Conservation (phyloP, 1,140 invertebrate genomes). For the Drosophila equinoxialis region DNA sequence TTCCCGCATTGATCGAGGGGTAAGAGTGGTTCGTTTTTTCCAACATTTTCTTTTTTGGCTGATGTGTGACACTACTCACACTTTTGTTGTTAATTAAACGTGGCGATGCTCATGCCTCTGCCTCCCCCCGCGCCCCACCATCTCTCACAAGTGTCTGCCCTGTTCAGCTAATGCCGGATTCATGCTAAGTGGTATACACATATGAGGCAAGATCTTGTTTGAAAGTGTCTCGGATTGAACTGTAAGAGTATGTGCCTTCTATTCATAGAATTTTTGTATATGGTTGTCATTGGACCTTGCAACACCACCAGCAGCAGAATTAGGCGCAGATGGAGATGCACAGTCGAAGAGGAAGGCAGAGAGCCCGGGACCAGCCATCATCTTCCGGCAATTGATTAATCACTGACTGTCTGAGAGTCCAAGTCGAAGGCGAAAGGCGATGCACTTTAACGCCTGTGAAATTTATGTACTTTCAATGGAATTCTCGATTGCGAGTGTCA, state of each 20-base stretch:
- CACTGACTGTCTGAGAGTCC: constrained; percentile 24
- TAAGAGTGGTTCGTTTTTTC: background rate
- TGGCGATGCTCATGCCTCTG: constrained; percentile 37
- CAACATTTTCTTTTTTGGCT: constrained; percentile 19
- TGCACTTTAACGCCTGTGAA: constrained; percentile 64
- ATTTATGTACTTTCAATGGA: constrained; percentile 37
- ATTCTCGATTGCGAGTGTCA: constrained; percentile 4
- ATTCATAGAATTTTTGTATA: constrained; percentile 58
- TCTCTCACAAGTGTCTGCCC: constrained; percentile 36
- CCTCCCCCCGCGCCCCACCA: constrained; percentile 29
- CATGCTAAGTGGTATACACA: constrained; percentile 61
- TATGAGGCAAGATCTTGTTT: constrained; percentile 33
- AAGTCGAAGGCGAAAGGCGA: constrained; percentile 31
- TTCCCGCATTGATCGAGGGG: constrained; percentile 10
- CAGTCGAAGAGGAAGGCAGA: constrained; percentile 1
- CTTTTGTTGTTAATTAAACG: constrained; percentile 78
- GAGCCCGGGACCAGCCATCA: constrained; percentile 34
- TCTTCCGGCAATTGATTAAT: constrained; percentile 78
- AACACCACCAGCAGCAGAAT: constrained; percentile 8
- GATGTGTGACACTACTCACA: constrained; percentile 70
- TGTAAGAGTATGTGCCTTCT: constrained; percentile 23
- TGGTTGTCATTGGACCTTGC: constrained; percentile 71
- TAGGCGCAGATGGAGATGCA: constrained; percentile 2
- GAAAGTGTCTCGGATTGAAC: constrained; percentile 36
- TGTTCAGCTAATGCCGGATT: constrained; percentile 57